Evolutionary conservation across 2,888 invertebrate species (phyloP), one percentile per base, ranked within the genome.

Genomic region (Amblyjoppa proteus): DNA sequence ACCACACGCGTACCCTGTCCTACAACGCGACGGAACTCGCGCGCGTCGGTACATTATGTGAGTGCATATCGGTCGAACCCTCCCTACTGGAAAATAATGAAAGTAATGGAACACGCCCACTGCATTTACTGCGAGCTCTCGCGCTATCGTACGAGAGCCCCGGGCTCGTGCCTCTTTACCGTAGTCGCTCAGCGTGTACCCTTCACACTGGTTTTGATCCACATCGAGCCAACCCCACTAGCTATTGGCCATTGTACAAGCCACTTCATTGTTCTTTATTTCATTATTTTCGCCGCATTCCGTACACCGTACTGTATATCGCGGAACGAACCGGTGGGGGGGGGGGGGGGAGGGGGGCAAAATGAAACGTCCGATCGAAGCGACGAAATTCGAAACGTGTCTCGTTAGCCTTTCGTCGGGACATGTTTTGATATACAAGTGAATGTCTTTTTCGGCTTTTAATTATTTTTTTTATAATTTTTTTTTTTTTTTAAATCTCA

Each of bases 41-140:
- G 49, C 70, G 78, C 83, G 73, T 85, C 82, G 85, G 78, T 78
- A 83, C 83, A 85, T 83, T 81, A 85, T 85, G 81, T 84, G 88
- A 89, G 89, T 89, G 89, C 90, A 88, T 88, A 88, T 89, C 88
- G 85, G 87, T 87, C 90, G 89, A 90, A 91, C 91, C 92, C 92
- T 91, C 90, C 90, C 90, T 89, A 90, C 89, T 89, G 90, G 91
- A 91, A 93, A 93, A 93, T 93, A 93, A 93, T 93, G 91, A 93
- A 93, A 93, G 93, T 93, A 93, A 93, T 92, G 91, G 93, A 93
- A 93, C 93, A 93, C 94, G 94, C 94, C 94, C 94, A 94, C 91
- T 93, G 91, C 93, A 93, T 94, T 94, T 93, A 92, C 88, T 76
- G 77, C 70, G 79, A 86, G 83, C 86, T 73, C 71, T 76, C 76